phyloP scores from a whole-genome alignment of 2,797 vertebrate genomes.

The Sebastes cheni region DNA sequence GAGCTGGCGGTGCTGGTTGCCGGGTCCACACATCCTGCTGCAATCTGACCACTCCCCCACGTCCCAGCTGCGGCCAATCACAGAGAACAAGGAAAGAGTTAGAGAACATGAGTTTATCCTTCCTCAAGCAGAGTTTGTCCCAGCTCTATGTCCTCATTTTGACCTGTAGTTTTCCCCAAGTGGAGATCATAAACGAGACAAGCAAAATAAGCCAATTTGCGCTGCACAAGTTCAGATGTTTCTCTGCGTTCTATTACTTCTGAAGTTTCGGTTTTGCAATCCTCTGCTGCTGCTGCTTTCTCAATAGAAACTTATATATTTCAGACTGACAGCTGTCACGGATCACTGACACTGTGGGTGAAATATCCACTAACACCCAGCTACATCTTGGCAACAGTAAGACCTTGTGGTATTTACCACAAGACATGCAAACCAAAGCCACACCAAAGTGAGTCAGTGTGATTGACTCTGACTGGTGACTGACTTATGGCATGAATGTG shows the following conservation, averaged over 20 bases:
- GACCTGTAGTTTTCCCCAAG: neutral
- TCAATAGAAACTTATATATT: conserved; percentile 21
- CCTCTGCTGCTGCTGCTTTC: conserved; percentile 1
- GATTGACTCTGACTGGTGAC: conserved; percentile 31
- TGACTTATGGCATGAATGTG: conserved; percentile 24
- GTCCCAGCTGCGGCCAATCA: conserved; percentile 77
- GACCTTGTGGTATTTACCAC: conserved; percentile 27
- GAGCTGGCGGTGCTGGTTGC: conserved; percentile 80
- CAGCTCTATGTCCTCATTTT: neutral
- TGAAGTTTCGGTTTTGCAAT: neutral
- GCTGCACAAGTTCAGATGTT: neutral
- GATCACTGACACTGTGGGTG: conserved; percentile 14
- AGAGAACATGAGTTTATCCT: neutral
- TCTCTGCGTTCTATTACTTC: neutral
- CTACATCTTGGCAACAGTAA: conserved; percentile 7
- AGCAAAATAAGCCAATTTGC: neutral
- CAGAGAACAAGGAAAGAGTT: conserved; percentile 11
- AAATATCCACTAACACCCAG: conserved; percentile 4
- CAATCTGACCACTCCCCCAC: conserved; percentile 85
- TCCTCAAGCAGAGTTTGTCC: neutral
- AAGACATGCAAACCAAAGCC: conserved; percentile 35
- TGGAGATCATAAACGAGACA: neutral
- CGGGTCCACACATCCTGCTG: conserved; percentile 81
- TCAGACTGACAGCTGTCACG: conserved; percentile 21
- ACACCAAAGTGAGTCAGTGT: conserved; percentile 41